Base-by-base conservation (phyloP, 2,113 vertebrate species). In the Corvus cornix region DNA sequence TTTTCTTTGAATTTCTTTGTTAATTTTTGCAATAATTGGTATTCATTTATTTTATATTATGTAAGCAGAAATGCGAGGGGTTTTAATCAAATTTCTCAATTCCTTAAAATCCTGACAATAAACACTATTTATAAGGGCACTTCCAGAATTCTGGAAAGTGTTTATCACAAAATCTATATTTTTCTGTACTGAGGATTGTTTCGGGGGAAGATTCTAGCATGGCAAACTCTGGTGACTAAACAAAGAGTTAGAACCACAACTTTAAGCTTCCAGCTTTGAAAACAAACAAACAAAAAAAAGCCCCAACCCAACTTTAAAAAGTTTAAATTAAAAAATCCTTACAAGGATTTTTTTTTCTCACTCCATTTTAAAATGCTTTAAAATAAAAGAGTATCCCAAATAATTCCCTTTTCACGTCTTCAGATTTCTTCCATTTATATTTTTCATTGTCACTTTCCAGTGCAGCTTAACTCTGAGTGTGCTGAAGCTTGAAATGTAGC, bases 401-500 rank as follows among this genome's bases (percentile, higher is more conserved):
- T 91, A 81, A 35, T 64, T 94, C 44, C 39, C 51, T 84, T 94
- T 97, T 81, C 84, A 68, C 79, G 39, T 97, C 95, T 96, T 91
- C 66, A 89, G 5, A 77, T 91, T 97, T 97, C 93, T 96, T 80
- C 73, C 60, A 41, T 96, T 96, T 96, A 69, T 96, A 94, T 96
- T 97, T 96, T 90, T 87, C 82, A 94, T 91, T 96, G 94, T 78
- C 53, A 41, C 51, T 96, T 97, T 97, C 83, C 89, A 96, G 83
- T 90, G 83, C 89, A 97, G 96, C 96, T 97, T 97, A 98, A 98
- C 97, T 97, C 93, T 96, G 97, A 97, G 95, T 79, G 72, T 97
- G 97, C 95, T 97, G 97, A 97, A 97, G 97, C 97, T 97, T 98
- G 96, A 98, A 98, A 98, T 97, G 95, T 95, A 93, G 94, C 97